Percentiles rank a stretch among this genome's conserved stretches.
These are phyloP conservation scores for Beris chalybata DNA, from an alignment of 2,888 invertebrate genomes.

Conservation along the genomic window DNA sequence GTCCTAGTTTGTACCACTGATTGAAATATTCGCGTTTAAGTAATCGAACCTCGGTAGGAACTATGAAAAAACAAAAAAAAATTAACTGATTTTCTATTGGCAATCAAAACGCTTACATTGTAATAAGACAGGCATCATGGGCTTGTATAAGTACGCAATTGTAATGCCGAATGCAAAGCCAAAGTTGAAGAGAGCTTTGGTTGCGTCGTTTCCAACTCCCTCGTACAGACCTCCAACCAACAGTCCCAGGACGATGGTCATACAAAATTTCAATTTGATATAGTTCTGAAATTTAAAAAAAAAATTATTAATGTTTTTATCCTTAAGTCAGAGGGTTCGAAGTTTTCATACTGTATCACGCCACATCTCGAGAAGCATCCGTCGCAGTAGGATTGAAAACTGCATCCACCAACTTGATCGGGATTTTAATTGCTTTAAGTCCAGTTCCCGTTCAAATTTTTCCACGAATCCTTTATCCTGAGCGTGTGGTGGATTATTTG, in stretches of 20 bases:
- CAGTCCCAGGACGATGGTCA: constrained; percentile 70
- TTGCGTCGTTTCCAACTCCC: constrained; percentile 76
- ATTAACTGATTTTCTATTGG: background rate
- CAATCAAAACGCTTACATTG: constrained; percentile 66
- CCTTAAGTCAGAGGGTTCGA: background rate
- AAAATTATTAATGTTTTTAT: background rate
- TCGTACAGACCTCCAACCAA: constrained; percentile 72
- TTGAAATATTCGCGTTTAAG: constrained; percentile 83
- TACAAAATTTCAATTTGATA: constrained; percentile 67
- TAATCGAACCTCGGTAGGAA: constrained; percentile 76
- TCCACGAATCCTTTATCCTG: constrained; percentile 39
- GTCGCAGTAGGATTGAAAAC: constrained; percentile 65
- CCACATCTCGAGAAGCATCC: constrained; percentile 76
- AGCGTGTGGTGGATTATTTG: background rate
- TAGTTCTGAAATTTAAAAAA: constrained; percentile 62
- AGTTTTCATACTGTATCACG: constrained; percentile 66
- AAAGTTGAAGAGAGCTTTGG: constrained; percentile 81
- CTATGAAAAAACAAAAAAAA: constrained; percentile 54
- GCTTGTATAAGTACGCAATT: constrained; percentile 78
- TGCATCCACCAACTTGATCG: constrained; percentile 67
- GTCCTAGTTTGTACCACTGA: constrained; percentile 78
- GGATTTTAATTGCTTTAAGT: constrained; percentile 60
- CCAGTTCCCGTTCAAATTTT: constrained; percentile 53
- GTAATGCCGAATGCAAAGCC: constrained; percentile 80
- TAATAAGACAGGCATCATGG: constrained; percentile 78